phyloP scores from a whole-genome alignment of 2,888 invertebrate genomes.

The Galeopsomyia nigrocyanea region DNA sequence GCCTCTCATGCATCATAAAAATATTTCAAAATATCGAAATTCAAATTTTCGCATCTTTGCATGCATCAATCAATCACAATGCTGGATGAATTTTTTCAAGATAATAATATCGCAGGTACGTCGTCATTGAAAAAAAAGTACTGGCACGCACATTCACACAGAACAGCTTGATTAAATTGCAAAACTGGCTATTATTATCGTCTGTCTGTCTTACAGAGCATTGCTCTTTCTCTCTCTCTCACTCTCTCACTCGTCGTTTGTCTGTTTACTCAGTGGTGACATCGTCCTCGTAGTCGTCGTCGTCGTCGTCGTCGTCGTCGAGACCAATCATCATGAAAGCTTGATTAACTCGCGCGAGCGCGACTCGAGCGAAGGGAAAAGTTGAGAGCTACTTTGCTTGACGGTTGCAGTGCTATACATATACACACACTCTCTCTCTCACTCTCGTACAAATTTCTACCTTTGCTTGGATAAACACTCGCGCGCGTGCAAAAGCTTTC shows the following conservation, averaged over 20 bases:
- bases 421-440: background rate
- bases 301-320: background rate
- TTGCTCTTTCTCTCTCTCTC: too few relatives aligned
- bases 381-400: too few relatives aligned
- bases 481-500: background rate
- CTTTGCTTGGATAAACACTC: slow-evolving; percentile 15
- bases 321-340: slow-evolving; percentile 42
- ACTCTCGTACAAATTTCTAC: slow-evolving; percentile 11
- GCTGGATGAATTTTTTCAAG: too few relatives aligned
- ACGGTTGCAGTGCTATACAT: background rate
- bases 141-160: background rate
- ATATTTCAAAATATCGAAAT: too few relatives aligned
- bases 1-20: too few relatives aligned
- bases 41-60: too few relatives aligned
- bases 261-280: too few relatives aligned
- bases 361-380: slow-evolving; percentile 6
- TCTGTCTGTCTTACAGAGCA: too few relatives aligned
- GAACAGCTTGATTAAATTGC: slow-evolving; percentile 10
- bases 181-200: background rate
- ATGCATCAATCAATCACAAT: too few relatives aligned
- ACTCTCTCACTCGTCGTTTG: too few relatives aligned
- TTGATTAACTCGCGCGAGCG: slow-evolving; percentile 32
- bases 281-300: background rate
- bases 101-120: background rate
- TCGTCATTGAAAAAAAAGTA: background rate